Conservation (phyloP, 2,797 vertebrate species). For the Sebastes diaconus region DNA sequence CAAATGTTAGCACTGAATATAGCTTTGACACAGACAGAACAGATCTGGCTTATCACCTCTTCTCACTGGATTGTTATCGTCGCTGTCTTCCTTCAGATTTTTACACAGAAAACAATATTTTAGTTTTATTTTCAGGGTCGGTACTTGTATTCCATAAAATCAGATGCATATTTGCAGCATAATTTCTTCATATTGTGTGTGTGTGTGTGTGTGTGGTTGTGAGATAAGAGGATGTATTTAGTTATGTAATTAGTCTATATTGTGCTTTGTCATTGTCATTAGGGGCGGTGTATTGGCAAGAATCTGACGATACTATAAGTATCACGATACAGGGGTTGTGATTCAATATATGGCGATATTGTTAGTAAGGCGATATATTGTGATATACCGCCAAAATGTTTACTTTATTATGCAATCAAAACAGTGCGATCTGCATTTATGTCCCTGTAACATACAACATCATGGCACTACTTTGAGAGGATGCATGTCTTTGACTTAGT, state of each 20-base stretch:
- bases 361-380: too few species aligned
- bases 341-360: too few species aligned
- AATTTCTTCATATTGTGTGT: not conserved
- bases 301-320: too few species aligned
- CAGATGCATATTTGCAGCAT: not conserved
- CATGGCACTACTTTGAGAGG: too few species aligned
- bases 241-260: not conserved
- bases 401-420: too few species aligned
- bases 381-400: too few species aligned
- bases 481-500: too few species aligned
- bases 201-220: not conserved
- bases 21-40: not conserved
- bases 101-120: not conserved
- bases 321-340: too few species aligned
- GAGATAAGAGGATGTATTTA: not conserved
- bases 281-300: too few species aligned
- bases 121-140: not conserved
- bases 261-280: not conserved
- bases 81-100: not conserved
- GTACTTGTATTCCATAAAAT: not conserved
- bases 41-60: not conserved
- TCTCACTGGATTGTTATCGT: not conserved
- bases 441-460: too few species aligned
- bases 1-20: not conserved
- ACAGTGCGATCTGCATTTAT: too few species aligned